These are phyloP conservation scores for Lagocephalus sceleratus DNA, from an alignment of 2,797 vertebrate genomes.

Conservation along the genomic window DNA sequence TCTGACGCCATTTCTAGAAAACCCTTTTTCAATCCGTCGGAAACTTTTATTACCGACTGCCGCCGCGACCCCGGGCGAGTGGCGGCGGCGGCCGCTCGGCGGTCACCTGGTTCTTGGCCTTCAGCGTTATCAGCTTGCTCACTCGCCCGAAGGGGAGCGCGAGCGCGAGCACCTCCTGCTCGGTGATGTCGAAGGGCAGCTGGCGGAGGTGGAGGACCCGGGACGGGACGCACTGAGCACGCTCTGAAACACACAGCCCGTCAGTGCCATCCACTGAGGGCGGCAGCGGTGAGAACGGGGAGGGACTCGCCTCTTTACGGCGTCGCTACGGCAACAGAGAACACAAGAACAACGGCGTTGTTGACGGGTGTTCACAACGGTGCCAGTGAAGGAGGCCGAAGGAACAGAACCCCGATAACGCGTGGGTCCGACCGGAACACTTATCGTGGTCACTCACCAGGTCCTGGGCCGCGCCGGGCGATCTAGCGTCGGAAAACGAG, in stretches of 20 bases:
- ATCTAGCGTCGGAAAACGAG: too few relatives aligned
- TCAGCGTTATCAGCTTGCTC: constrained; percentile 86
- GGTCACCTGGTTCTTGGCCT: constrained; percentile 81
- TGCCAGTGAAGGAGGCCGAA: too few relatives aligned
- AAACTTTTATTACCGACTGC: background rate
- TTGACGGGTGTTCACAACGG: too few relatives aligned
- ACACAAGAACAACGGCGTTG: too few relatives aligned
- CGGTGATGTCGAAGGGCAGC: constrained; percentile 81
- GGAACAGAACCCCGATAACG: too few relatives aligned
- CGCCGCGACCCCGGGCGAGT: too few relatives aligned
- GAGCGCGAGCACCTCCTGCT: constrained; percentile 85
- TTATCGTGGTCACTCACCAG: too few relatives aligned
- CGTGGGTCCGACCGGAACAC: too few relatives aligned
- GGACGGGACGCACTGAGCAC: constrained; percentile 72
- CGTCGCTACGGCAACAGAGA: too few relatives aligned
- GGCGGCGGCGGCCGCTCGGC: too few relatives aligned
- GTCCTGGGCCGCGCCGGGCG: too few relatives aligned
- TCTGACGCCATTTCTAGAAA: constrained; percentile 93
- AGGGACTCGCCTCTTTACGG: too few relatives aligned
- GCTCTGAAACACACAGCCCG: constrained; percentile 78
- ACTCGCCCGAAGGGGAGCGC: constrained; percentile 90
- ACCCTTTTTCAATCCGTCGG: constrained; percentile 68
- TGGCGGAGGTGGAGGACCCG: constrained; percentile 88
- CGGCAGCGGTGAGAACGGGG: background rate
- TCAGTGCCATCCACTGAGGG: constrained; percentile 81